Conservation (phyloP, 2,797 vertebrate genomes). For the Danio jaintianensis region DNA sequence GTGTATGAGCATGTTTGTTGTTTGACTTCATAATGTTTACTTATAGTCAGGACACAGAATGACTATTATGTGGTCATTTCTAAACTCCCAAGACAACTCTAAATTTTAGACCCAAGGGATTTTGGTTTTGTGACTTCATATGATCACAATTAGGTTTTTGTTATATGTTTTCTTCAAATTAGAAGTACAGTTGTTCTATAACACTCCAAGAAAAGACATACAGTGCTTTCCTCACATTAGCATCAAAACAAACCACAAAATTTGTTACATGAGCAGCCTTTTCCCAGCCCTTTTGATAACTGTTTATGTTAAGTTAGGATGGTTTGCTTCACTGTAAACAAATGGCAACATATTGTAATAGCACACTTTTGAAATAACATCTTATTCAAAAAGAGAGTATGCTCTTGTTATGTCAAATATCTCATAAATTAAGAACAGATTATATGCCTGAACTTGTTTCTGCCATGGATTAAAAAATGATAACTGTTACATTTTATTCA, state of each 20-base stretch:
- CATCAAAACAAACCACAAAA: background rate
- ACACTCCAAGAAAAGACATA: background rate
- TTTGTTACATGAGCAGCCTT: background rate
- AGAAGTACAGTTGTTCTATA: background rate
- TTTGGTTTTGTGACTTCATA: constrained; percentile 23
- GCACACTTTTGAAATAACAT: background rate
- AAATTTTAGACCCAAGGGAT: constrained; percentile 22
- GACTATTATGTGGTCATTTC: background rate
- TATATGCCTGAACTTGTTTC: too few species aligned
- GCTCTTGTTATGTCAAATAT: background rate
- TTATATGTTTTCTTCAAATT: constrained; percentile 13
- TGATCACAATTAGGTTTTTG: constrained; percentile 17
- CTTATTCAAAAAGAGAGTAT: background rate
- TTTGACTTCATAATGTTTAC: constrained; percentile 51
- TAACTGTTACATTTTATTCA: too few species aligned
- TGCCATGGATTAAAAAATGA: too few species aligned
- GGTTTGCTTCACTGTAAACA: background rate
- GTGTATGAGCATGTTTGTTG: background rate
- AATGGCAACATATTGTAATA: background rate
- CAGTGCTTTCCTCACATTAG: background rate
- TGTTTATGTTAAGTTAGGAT: background rate
- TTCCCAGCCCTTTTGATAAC: constrained; percentile 1
- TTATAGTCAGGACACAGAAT: background rate
- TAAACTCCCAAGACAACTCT: background rate
- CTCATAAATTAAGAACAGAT: background rate